Conservation (phyloP, 2,888 invertebrate genomes). For the Lamproptera curius region DNA sequence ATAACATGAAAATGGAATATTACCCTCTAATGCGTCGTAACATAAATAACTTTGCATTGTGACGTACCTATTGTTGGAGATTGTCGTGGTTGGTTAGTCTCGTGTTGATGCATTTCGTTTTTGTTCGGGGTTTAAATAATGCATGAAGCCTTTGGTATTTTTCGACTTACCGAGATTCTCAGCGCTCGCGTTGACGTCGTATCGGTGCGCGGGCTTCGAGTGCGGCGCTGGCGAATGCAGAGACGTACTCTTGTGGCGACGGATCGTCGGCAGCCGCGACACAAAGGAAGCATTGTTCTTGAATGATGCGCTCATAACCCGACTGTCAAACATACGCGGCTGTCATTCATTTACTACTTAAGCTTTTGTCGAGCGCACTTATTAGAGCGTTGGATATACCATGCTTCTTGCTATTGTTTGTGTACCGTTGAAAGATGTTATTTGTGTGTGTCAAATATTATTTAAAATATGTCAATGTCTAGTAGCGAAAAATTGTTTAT, state of each 20-base stretch:
- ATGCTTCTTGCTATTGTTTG: too few species aligned
- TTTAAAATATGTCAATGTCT: not conserved
- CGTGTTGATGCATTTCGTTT: conserved; percentile 21
- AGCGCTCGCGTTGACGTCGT: conserved; percentile 85
- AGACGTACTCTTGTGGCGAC: conserved; percentile 88
- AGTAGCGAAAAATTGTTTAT: too few species aligned
- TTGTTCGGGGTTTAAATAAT: conserved; percentile 19
- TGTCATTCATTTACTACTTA: conserved; percentile 24
- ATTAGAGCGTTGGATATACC: too few species aligned
- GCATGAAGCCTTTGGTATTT: conserved; percentile 3
- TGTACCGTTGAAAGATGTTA: too few species aligned
- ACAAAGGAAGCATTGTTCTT: conserved; percentile 97
- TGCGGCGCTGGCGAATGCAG: conserved; percentile 86
- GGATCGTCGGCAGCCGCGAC: conserved; percentile 92
- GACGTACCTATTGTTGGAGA: conserved; percentile 20
- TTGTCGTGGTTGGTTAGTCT: conserved; percentile 19
- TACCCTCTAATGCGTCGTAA: conserved; percentile 12
- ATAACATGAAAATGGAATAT: conserved; percentile 6
- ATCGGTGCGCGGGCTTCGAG: conserved; percentile 80
- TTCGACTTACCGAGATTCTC: conserved; percentile 83
- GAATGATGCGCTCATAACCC: conserved; percentile 87
- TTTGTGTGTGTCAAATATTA: too few species aligned
- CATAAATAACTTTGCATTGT: conserved; percentile 18
- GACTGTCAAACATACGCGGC: conserved; percentile 68
- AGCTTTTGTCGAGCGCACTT: conserved; percentile 18